phyloP scores from a whole-genome alignment of 2,888 invertebrate genomes.

The Chydorus sphaericus region DNA sequence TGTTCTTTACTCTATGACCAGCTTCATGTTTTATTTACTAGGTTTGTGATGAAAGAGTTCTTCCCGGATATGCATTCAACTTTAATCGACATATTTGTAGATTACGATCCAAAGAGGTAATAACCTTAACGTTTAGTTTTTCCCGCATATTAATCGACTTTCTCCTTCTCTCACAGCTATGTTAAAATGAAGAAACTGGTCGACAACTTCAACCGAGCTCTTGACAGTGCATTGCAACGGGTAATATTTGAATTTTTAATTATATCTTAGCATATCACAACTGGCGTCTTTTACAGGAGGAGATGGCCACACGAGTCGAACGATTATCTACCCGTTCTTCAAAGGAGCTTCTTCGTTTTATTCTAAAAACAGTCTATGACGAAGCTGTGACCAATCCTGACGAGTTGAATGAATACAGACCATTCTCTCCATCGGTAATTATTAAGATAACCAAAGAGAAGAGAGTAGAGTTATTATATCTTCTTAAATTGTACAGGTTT shows the following conservation, averaged over 20 bases:
- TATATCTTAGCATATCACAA: background rate
- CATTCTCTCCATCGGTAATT: constrained; percentile 99
- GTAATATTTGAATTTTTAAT: constrained; percentile 39
- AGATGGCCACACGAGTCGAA: constrained; percentile 77
- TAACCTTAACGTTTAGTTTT: too few relatives aligned
- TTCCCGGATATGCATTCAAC: too few relatives aligned
- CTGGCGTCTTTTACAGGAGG: constrained; percentile 47
- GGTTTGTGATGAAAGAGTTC: too few relatives aligned
- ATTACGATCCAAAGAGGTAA: too few relatives aligned
- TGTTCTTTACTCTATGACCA: too few relatives aligned
- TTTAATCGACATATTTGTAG: too few relatives aligned
- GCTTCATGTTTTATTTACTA: too few relatives aligned
- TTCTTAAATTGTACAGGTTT: constrained; percentile 45
- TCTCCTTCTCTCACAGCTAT: constrained; percentile 39
- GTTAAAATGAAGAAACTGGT: constrained; percentile 85
- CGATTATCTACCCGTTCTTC: constrained; percentile 76
- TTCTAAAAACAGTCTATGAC: constrained; percentile 93
- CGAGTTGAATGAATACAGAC: constrained; percentile 95
- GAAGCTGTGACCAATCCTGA: constrained; percentile 94
- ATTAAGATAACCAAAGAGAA: background rate
- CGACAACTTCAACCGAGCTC: constrained; percentile 86
- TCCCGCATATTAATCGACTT: too few relatives aligned
- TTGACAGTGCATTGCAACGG: constrained; percentile 79
- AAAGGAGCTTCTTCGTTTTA: constrained; percentile 77
- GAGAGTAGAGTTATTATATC: background rate